Evolutionary conservation across 1,140 invertebrate species (phyloP).

Genomic region (Conus betulinus): DNA sequence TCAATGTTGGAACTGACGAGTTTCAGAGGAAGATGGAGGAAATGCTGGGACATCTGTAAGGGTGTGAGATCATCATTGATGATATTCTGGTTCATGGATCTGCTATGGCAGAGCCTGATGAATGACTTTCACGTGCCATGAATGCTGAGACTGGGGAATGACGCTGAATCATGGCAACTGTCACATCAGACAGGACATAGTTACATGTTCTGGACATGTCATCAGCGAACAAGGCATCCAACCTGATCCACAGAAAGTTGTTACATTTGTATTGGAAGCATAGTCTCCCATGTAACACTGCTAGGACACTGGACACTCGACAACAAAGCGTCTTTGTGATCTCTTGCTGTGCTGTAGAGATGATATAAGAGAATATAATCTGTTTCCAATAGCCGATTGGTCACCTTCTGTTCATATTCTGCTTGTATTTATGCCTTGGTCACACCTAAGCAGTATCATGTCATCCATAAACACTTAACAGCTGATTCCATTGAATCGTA

Average conservation of each 20-base stretch:
- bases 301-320: not conserved
- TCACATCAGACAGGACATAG: conserved; percentile 48
- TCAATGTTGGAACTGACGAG: conserved; percentile 53
- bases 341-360: too few relatives aligned
- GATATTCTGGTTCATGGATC: conserved; percentile 58
- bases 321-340: too few relatives aligned
- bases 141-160: conserved; percentile 49
- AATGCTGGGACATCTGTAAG: conserved; percentile 37
- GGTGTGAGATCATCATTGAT: conserved; percentile 44
- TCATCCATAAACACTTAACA: too few relatives aligned
- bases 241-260: conserved; percentile 68
- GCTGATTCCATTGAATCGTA: too few relatives aligned
- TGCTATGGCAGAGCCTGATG: conserved; percentile 50
- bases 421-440: too few relatives aligned
- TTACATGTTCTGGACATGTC: conserved; percentile 41
- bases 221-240: conserved; percentile 39
- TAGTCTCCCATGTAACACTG: conserved; percentile 14
- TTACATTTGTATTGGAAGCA: conserved; percentile 26
- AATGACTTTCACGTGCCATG: conserved; percentile 54
- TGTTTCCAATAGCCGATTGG: not conserved
- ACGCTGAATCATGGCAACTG: conserved; percentile 72
- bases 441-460: too few relatives aligned
- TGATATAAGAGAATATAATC: too few relatives aligned
- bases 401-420: conserved; percentile 20
- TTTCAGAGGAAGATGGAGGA: conserved; percentile 49